Evolutionary conservation across 2,888 invertebrate genomes (phyloP).

Genomic region (Seira sanloemensis): DNA sequence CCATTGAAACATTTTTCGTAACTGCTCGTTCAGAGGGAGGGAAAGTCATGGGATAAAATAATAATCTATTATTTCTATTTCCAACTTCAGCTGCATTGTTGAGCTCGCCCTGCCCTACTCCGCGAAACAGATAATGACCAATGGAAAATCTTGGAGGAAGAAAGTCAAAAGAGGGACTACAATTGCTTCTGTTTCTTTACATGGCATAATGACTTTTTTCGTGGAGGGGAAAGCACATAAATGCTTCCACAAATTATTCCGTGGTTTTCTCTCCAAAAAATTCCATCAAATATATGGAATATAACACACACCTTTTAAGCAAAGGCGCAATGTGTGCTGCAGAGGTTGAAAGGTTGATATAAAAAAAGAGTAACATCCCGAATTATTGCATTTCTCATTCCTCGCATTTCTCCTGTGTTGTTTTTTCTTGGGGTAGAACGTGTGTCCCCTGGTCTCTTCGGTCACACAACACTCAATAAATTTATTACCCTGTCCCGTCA

Average conservation of each 20-base stretch:
- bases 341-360: too few relatives aligned
- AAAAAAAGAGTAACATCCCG: background rate
- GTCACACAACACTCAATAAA: slow-evolving; percentile 45
- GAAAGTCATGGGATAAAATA: background rate
- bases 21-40: background rate
- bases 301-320: too few relatives aligned
- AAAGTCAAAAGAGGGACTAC: background rate
- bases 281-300: background rate
- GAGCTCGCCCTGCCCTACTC: background rate
- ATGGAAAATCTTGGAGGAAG: background rate
- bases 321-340: too few relatives aligned
- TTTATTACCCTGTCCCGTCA: slow-evolving; percentile 63
- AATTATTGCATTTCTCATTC: background rate
- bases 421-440: slow-evolving; percentile 9
- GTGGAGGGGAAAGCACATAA: background rate
- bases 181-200: background rate
- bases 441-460: slow-evolving; percentile 45
- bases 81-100: background rate
- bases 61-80: slow-evolving; percentile 5
- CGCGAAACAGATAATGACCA: slow-evolving; percentile 5
- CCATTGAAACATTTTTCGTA: background rate
- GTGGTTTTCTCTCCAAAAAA: background rate
- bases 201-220: background rate
- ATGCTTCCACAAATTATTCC: background rate
- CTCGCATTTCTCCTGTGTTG: background rate